Evolutionary conservation across 2,113 vertebrate species (phyloP), one percentile per base, ranked within the genome.

Genomic region (Erythrocercus mccallii): DNA sequence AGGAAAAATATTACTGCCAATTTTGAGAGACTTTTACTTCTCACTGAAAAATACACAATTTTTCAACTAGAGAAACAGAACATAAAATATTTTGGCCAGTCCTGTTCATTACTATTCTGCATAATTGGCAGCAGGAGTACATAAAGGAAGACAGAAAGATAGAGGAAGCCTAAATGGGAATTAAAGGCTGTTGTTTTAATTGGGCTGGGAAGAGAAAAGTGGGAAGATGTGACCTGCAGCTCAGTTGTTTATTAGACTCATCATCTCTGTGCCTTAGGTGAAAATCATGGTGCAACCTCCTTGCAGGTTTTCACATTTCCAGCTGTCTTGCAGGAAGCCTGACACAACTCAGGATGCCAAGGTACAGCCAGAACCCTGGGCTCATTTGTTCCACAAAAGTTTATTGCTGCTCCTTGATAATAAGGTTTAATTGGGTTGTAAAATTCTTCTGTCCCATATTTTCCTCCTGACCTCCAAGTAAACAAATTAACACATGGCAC

Each of bases 151-250:
- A 89, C 28, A 84, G 62, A 92, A 89, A 86, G 56, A 92, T 10
- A 81, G 33, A 50, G 51, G 53, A 93, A 95, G 69, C 19, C 38
- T 80, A 95, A 87, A 82, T 31, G 47, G 53, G 65, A 87, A 91
- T 84, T 81, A 86, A 81, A 94, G 40, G 44, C 57, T 92, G 78
- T 51, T 85, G 40, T 96, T 96, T 85, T 95, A 95, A 95, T 85
- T 91, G 94, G 53, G 33, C 58, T 92, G 66, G 42, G 87, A 90
- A 45, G 62, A 30, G 4, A 53, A 86, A 85, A 80, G 62, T 35
- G 81, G 42, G n/a, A 92, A 69, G 81, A 80, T 54, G 57, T 17
- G 87, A 94, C 84, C 91, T 66, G 66, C 42, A 95, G 87, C 78
- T 94, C 84, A 76, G 61, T 21, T 68, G 76, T 81, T 92, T 91